Percentiles rank a stretch among this genome's conserved stretches.
Evolutionary conservation across 2,797 vertebrate genomes (phyloP).

Genomic region (Paguma larvata): DNA sequence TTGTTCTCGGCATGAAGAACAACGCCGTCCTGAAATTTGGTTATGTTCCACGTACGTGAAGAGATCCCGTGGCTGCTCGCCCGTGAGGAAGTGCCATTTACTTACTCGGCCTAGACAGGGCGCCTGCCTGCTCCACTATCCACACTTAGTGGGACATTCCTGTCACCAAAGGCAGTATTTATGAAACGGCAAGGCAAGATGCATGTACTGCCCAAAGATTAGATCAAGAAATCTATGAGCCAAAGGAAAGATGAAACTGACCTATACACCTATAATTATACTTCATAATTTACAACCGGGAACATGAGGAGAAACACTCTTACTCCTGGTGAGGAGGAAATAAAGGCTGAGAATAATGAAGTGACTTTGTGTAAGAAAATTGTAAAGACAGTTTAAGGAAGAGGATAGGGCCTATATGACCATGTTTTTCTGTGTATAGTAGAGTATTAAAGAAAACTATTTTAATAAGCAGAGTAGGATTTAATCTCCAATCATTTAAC

Average conservation of each 20-base stretch:
- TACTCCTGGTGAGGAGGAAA: neutral
- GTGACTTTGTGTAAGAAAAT: neutral
- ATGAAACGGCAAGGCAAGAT: slow-evolving; percentile 21
- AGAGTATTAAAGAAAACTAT: neutral
- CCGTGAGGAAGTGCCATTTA: neutral
- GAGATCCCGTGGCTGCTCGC: neutral
- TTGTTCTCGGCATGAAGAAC: neutral
- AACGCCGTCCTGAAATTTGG: neutral
- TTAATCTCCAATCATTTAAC: neutral
- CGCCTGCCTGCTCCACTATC: neutral
- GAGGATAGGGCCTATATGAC: neutral
- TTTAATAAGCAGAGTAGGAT: neutral
- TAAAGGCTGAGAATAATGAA: neutral
- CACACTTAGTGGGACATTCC: neutral
- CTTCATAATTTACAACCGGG: neutral
- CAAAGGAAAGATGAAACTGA: neutral
- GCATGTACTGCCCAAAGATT: neutral
- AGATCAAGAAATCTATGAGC: neutral
- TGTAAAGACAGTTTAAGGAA: neutral
- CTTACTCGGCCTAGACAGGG: neutral
- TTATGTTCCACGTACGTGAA: neutral
- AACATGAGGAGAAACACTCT: neutral
- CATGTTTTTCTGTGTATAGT: neutral
- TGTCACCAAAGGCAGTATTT: slow-evolving; percentile 9
- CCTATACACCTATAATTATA: neutral